These are phyloP conservation scores for Formica aserva DNA, from an alignment of 2,888 invertebrate species.

Conservation along the genomic window DNA sequence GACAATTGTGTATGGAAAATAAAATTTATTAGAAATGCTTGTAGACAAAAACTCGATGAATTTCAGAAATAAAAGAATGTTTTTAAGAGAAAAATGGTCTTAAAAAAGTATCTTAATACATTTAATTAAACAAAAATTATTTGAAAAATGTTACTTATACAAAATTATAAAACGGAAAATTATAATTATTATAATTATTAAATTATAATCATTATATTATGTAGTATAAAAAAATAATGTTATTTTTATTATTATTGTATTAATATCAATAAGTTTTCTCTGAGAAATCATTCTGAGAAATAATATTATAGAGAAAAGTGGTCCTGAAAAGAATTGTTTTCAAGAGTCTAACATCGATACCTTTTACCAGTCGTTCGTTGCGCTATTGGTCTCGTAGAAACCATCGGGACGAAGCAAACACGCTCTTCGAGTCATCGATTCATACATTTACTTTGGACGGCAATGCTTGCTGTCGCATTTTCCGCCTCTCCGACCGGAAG, in stretches of 20 bases:
- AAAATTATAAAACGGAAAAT: not conserved
- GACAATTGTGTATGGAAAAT: not conserved
- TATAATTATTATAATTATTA: not conserved
- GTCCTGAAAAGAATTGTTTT: conserved; percentile 15
- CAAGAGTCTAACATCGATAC: not conserved
- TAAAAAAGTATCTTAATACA: not conserved
- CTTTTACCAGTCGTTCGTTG: conserved; percentile 18
- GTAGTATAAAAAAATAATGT: not conserved
- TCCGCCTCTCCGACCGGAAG: conserved; percentile 1
- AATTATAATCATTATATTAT: not conserved
- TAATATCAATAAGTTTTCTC: not conserved
- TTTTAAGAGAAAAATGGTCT: not conserved
- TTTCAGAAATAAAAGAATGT: not conserved
- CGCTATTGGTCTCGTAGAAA: conserved; percentile 6
- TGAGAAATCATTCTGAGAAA: not conserved
- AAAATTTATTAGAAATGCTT: not conserved
- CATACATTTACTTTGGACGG: conserved; percentile 38
- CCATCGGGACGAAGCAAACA: conserved; percentile 7
- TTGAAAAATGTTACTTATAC: not conserved
- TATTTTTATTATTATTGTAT: not conserved
- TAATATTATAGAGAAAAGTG: not conserved
- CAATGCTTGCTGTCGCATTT: conserved; percentile 28
- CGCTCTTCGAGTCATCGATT: conserved; percentile 24
- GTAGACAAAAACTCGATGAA: not conserved
- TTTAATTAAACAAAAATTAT: not conserved